phyloP scores from a whole-genome alignment of 1,140 invertebrate species.

The Drosophila punjabiensis region DNA sequence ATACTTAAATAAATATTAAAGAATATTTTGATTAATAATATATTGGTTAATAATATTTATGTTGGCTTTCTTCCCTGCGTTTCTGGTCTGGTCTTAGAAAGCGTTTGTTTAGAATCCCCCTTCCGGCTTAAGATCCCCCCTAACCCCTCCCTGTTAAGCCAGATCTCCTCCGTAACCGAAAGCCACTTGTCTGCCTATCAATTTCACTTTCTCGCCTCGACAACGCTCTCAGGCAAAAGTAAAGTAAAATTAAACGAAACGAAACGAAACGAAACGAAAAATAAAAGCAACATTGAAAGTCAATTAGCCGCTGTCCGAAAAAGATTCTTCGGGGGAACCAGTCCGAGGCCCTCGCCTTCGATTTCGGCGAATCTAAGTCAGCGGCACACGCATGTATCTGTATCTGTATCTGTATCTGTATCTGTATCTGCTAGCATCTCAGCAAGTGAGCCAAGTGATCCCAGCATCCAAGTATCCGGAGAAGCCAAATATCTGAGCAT shows the following conservation, averaged over 20 bases:
- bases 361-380: slow-evolving; percentile 25
- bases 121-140: neutral
- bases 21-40: neutral
- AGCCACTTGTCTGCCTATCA: slow-evolving; percentile 69
- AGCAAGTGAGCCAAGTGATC: neutral
- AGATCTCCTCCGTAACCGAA: slow-evolving; percentile 21
- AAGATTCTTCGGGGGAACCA: slow-evolving; percentile 62
- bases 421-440: slow-evolving; percentile 17
- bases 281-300: slow-evolving; percentile 77
- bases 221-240: slow-evolving; percentile 23
- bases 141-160: neutral
- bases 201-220: slow-evolving; percentile 75
- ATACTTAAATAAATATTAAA: slow-evolving; percentile 41
- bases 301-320: slow-evolving; percentile 71
- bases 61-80: slow-evolving; percentile 10
- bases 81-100: too few relatives aligned
- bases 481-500: slow-evolving; percentile 21
- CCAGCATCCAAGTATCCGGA: slow-evolving; percentile 16
- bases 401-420: neutral
- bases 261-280: slow-evolving; percentile 27
- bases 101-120: slow-evolving; percentile 60
- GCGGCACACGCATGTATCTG: slow-evolving; percentile 22
- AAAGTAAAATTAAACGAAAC: slow-evolving; percentile 30
- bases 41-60: neutral
- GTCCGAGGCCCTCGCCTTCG: slow-evolving; percentile 12